phyloP scores from a whole-genome alignment of 1,140 invertebrate species.

The Tetranychus urticae region DNA sequence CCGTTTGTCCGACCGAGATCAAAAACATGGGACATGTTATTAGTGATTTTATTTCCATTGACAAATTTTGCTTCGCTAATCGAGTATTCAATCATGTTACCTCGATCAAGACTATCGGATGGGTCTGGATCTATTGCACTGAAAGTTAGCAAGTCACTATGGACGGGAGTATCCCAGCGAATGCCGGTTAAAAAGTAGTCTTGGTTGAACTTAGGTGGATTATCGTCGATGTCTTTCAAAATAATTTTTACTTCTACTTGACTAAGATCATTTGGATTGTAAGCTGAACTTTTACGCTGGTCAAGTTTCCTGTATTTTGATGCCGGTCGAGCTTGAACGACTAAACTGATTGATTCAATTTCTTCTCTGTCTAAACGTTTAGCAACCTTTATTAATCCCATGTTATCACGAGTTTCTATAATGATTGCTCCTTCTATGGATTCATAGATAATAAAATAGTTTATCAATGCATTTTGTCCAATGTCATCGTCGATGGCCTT shows the following conservation, averaged over 20 bases:
- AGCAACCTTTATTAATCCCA: conserved; percentile 26
- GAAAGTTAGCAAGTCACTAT: conserved; percentile 38
- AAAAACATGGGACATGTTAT: conserved; percentile 19
- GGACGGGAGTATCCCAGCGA: conserved; percentile 34
- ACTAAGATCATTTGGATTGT: conserved; percentile 38
- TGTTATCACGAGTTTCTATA: conserved; percentile 27
- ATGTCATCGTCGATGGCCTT: conserved; percentile 71
- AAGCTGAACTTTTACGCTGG: conserved; percentile 21
- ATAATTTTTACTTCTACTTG: conserved; percentile 38
- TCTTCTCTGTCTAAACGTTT: conserved; percentile 39
- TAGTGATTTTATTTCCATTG: neutral
- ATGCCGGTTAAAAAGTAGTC: conserved; percentile 35
- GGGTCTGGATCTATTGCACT: conserved; percentile 40
- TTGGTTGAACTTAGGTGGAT: conserved; percentile 37
- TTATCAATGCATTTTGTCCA: conserved; percentile 72
- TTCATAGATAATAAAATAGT: conserved; percentile 63
- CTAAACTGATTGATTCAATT: conserved; percentile 31
- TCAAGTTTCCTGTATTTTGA: conserved; percentile 15
- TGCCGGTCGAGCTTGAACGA: conserved; percentile 42
- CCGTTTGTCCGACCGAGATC: neutral
- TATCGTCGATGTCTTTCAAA: conserved; percentile 45
- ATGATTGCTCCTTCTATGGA: conserved; percentile 40
- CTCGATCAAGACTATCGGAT: conserved; percentile 28
- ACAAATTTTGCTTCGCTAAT: neutral
- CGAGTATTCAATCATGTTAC: neutral